Percentiles rank a stretch among this genome's conserved stretches.
These are phyloP conservation scores for Hydrozoanthus gracilis DNA, from an alignment of 92 coral and sea anemone genomes.

Conservation along the genomic window DNA sequence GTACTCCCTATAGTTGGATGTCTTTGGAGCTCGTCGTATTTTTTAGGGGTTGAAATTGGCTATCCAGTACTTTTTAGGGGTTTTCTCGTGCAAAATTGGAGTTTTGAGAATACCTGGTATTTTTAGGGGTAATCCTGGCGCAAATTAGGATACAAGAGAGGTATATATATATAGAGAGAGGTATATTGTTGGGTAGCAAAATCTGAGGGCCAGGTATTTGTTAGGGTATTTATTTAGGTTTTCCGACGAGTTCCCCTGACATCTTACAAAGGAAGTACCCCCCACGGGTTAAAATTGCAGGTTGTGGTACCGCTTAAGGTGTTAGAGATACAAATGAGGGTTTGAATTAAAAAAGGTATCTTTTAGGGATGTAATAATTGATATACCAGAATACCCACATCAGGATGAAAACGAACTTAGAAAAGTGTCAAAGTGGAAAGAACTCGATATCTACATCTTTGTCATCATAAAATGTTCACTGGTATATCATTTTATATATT, in stretches of 20 bases:
- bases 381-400: background rate
- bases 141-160: too few species aligned
- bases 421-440: constrained; percentile 4
- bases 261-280: background rate
- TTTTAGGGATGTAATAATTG: background rate
- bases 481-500: background rate
- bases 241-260: too few species aligned
- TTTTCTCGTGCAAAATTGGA: too few species aligned
- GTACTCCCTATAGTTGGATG: too few species aligned
- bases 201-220: background rate
- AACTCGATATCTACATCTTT: background rate
- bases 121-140: too few species aligned
- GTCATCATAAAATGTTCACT: background rate
- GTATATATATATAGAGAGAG: too few species aligned
- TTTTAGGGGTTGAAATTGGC: too few species aligned
- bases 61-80: too few species aligned
- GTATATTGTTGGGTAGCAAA: background rate
- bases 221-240: background rate
- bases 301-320: constrained; percentile 14
- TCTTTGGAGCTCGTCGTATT: too few species aligned
- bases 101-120: too few species aligned
- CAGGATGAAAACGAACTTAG: background rate
- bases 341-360: background rate
- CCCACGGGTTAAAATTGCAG: background rate
- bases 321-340: background rate